These are phyloP conservation scores for Morus bassanus DNA, from an alignment of 2,797 vertebrate genomes.

Conservation along the genomic window DNA sequence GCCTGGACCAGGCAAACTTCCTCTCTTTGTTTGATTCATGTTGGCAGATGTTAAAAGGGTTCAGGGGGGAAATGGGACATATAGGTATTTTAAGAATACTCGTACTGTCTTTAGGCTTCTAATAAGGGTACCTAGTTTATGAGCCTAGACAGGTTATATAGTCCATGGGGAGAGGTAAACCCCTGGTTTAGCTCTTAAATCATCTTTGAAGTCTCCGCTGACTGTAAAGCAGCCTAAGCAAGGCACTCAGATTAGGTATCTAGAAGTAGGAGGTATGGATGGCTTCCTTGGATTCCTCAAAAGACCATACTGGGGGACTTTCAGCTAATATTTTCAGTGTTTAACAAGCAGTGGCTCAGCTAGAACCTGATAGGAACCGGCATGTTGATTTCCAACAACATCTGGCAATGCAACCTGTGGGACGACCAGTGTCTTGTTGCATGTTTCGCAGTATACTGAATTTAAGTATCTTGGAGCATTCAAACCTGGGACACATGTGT, in stretches of 20 bases:
- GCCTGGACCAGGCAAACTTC: neutral
- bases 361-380: neutral
- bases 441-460: neutral
- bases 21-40: neutral
- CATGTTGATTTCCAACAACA: neutral
- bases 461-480: neutral
- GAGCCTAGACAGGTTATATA: neutral
- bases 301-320: neutral
- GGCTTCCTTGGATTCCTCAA: neutral
- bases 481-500: neutral
- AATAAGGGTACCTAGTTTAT: neutral
- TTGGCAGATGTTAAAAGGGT: neutral
- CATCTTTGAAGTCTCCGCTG: neutral
- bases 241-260: neutral
- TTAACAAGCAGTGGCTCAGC: neutral
- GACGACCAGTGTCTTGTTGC: neutral
- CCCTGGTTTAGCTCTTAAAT: neutral
- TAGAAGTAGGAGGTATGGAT: neutral
- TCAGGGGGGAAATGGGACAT: neutral
- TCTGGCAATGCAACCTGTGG: neutral
- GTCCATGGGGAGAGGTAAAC: neutral
- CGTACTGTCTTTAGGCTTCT: neutral
- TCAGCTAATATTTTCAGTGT: neutral
- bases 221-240: neutral
- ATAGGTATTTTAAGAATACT: slow-evolving; percentile 4